A percentile compares a stretch with the other conserved stretches of the same genome.
Evolutionary conservation across 1,140 invertebrate genomes (phyloP).

Genomic region (Spodoptera frugiperda): DNA sequence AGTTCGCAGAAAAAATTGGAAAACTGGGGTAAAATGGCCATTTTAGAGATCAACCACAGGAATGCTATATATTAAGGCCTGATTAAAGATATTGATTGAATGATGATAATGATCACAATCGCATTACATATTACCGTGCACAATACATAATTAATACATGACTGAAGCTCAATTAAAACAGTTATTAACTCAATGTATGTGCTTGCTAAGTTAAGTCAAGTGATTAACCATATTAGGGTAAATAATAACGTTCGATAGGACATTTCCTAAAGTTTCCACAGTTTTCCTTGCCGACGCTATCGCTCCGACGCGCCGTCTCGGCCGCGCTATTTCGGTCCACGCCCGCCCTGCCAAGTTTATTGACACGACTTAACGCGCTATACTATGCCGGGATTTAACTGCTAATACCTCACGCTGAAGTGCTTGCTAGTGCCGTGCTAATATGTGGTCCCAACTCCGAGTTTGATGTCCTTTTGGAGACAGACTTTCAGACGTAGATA

Average conservation of each 20-base stretch:
- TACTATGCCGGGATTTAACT: conserved; percentile 69
- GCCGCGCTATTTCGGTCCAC: conserved; percentile 75
- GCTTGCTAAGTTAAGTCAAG: no score
- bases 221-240: background rate
- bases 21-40: conserved; percentile 25
- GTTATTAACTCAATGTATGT: no score
- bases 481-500: background rate
- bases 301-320: conserved; percentile 69
- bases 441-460: conserved; percentile 54
- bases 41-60: no score
- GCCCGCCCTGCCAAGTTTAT: conserved; percentile 82
- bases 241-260: background rate
- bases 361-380: conserved; percentile 67
- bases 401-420: conserved; percentile 54
- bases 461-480: conserved; percentile 27
- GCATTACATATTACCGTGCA: no score
- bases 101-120: no score
- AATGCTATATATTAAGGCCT: no score
- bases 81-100: no score
- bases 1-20: conserved; percentile 52
- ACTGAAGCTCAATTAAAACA: no score
- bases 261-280: conserved; percentile 36
- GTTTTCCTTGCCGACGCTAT: conserved; percentile 66
- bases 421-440: conserved; percentile 43
- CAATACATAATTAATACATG: no score